Conservation (phyloP, 1,140 invertebrate genomes). For the Radopholus similis region DNA sequence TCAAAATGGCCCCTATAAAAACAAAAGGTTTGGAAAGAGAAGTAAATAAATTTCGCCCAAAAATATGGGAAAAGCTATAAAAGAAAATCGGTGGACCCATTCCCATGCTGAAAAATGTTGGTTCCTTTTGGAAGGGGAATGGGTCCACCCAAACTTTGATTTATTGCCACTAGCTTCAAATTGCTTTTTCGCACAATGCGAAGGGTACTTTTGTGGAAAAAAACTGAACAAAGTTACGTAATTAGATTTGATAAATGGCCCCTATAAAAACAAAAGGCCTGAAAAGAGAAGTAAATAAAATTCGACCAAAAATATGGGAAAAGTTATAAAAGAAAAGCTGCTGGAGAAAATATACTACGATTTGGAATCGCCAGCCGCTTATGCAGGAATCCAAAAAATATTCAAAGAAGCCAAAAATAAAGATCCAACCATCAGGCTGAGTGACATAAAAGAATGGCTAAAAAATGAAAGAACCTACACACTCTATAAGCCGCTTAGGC, state of each 20-base stretch:
- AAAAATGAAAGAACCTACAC: conserved; percentile 21
- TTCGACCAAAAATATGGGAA: conserved; percentile 7
- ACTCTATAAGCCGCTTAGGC: background rate
- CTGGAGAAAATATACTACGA: conserved; percentile 21
- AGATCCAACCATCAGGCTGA: background rate
- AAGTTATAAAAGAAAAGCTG: conserved; percentile 1
- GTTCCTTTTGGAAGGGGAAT: no score
- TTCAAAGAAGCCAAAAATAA: conserved; percentile 14
- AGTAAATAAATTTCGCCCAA: background rate
- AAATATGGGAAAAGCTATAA: conserved; percentile 13
- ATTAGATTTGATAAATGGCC: background rate
- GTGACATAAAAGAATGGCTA: conserved; percentile 18
- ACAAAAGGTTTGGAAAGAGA: background rate
- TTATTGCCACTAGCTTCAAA: no score
- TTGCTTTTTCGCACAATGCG: no score
- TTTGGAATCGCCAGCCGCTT: conserved; percentile 16
- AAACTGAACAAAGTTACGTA: background rate
- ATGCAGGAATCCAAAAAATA: conserved; percentile 4
- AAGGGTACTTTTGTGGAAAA: no score
- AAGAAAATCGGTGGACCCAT: no score
- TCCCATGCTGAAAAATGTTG: no score
- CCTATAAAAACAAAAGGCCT: conserved; percentile 3
- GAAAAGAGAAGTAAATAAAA: background rate
- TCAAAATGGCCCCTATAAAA: conserved; percentile 1
- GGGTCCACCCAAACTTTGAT: no score